Evolutionary conservation across 2,797 vertebrate species (phyloP).

Genomic region (Adelosebastes latens): DNA sequence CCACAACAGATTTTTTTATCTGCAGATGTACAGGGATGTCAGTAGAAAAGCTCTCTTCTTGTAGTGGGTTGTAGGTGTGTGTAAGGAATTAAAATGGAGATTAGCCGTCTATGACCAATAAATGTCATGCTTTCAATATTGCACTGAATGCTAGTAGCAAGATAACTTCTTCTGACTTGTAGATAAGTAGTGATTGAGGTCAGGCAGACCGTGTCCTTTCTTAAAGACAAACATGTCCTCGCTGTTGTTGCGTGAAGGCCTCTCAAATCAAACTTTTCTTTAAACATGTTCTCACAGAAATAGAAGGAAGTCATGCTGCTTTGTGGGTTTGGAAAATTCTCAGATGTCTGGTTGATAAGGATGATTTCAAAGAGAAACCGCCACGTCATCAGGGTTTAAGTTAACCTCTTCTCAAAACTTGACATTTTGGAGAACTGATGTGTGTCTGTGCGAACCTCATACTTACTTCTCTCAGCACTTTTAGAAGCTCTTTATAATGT

Average conservation of each 20-base stretch:
- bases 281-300: neutral
- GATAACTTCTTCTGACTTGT: constrained; percentile 1
- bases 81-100: neutral
- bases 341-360: neutral
- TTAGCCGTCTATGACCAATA: neutral
- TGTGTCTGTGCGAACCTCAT: neutral
- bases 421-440: neutral
- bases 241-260: neutral
- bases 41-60: neutral
- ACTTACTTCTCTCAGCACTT: constrained; percentile 2
- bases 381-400: neutral
- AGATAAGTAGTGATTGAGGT: constrained; percentile 4
- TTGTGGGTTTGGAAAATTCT: constrained; percentile 9
- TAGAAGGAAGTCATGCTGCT: neutral
- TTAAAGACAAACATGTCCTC: neutral
- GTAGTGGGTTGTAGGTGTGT: neutral
- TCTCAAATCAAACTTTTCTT: neutral
- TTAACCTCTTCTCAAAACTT: neutral
- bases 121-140: neutral
- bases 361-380: neutral
- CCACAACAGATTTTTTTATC: neutral
- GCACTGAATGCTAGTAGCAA: neutral
- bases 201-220: neutral
- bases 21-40: neutral
- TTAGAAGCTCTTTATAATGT: constrained; percentile 15